Conservation (phyloP, 2,888 invertebrate genomes). For the Pocota personata region DNA sequence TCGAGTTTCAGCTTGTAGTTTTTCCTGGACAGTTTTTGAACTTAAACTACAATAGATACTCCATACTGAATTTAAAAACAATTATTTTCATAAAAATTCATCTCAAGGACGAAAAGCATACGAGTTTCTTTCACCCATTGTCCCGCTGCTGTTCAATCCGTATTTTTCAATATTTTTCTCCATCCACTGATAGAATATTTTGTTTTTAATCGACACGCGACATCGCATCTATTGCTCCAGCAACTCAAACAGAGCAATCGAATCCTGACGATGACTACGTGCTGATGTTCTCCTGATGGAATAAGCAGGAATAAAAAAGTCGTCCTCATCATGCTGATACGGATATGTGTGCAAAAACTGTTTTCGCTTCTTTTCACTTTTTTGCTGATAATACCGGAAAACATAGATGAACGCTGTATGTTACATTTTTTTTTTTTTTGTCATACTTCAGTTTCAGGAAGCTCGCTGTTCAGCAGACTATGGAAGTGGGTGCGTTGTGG, state of each 20-base stretch:
- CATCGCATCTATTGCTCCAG: slow-evolving; percentile 8
- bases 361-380: slow-evolving; percentile 9
- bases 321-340: slow-evolving; percentile 25
- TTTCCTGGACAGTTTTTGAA: too few relatives aligned
- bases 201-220: slow-evolving; percentile 31
- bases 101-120: not conserved
- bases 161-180: not conserved
- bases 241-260: not conserved
- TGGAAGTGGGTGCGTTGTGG: slow-evolving; percentile 6
- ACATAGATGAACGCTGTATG: slow-evolving; percentile 47
- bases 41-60: too few relatives aligned
- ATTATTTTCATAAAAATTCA: too few relatives aligned
- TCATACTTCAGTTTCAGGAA: slow-evolving; percentile 25
- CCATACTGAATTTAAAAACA: not conserved
- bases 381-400: slow-evolving; percentile 49
- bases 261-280: slow-evolving; percentile 29
- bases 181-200: not conserved
- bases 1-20: too few relatives aligned
- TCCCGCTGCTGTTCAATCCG: not conserved
- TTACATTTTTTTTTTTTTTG: not conserved
- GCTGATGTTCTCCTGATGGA: not conserved
- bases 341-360: slow-evolving; percentile 7
- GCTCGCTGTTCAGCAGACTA: slow-evolving; percentile 56
- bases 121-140: not conserved
- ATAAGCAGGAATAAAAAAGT: not conserved